phyloP scores from a whole-genome alignment of 2,797 vertebrate genomes.

The Okamejei kenojei region DNA sequence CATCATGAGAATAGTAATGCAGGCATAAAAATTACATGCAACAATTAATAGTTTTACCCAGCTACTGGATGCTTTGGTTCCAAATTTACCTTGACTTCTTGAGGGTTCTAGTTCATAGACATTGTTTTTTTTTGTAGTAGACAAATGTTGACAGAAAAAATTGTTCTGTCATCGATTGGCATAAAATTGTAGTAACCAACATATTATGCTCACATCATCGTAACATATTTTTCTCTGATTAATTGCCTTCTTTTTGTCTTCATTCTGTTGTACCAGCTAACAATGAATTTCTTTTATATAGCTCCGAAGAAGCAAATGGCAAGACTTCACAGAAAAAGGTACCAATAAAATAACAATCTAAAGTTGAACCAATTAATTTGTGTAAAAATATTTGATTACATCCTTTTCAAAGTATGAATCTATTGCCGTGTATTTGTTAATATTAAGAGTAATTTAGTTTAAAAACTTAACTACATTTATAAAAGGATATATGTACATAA shows the following conservation, averaged over 20 bases:
- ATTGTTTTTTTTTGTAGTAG: not conserved
- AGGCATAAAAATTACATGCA: no score
- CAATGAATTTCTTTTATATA: constrained; percentile 50
- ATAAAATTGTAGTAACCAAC: not conserved
- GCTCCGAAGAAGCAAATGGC: constrained; percentile 71
- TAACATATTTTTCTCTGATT: not conserved
- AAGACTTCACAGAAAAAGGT: constrained; percentile 81
- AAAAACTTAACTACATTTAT: constrained; percentile 1
- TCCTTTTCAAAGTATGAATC: not conserved
- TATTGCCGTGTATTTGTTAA: not conserved
- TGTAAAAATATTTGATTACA: not conserved
- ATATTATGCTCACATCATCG: not conserved
- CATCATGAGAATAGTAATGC: not conserved
- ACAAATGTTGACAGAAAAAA: not conserved
- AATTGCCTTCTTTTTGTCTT: constrained; percentile 30
- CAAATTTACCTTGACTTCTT: no score
- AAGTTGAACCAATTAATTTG: not conserved
- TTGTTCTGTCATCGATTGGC: not conserved
- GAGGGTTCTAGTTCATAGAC: no score
- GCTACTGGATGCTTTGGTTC: not conserved
- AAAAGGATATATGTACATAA: not conserved
- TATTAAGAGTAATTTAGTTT: not conserved
- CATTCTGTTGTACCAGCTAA: constrained; percentile 40
- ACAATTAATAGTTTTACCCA: no score
- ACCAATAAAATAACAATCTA: constrained; percentile 34